phyloP scores from a whole-genome alignment of 2,888 invertebrate genomes.

The Pterostichus madidus region DNA sequence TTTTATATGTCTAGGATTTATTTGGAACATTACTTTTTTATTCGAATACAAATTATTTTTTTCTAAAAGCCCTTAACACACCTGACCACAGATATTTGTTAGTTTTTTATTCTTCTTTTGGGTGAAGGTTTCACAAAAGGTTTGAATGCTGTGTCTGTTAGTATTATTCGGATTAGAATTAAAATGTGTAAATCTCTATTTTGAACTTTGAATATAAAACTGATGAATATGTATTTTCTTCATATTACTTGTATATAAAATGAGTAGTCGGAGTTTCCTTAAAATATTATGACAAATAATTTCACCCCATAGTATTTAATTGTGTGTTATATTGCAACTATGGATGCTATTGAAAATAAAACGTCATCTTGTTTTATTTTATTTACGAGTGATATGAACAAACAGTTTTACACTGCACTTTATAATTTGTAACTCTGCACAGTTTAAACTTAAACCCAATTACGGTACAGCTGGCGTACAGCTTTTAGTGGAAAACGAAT shows the following conservation, averaged over 20 bases:
- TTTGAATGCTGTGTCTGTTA: background rate
- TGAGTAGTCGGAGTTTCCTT: too few relatives aligned
- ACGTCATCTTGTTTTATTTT: too few relatives aligned
- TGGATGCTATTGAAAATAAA: too few relatives aligned
- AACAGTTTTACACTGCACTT: too few relatives aligned
- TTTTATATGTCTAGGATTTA: constrained; percentile 43
- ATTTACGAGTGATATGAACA: too few relatives aligned
- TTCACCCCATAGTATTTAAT: too few relatives aligned
- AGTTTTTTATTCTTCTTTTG: constrained; percentile 2
- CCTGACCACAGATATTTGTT: constrained; percentile 37
- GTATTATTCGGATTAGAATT: background rate
- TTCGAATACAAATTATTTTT: constrained; percentile 45
- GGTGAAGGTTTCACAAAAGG: background rate
- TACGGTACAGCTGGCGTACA: too few relatives aligned
- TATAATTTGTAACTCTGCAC: too few relatives aligned
- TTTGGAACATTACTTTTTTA: constrained; percentile 33
- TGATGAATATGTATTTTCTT: background rate
- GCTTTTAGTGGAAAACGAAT: too few relatives aligned
- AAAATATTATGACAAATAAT: too few relatives aligned
- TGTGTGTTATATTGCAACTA: too few relatives aligned
- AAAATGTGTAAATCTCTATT: constrained; percentile 7
- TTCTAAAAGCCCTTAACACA: constrained; percentile 30
- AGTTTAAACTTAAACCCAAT: too few relatives aligned
- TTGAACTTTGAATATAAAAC: background rate
- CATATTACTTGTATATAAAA: background rate